Evolutionary conservation across 2,888 invertebrate genomes (phyloP), one percentile per base, ranked within the genome.

Genomic region (Leucania comma): DNA sequence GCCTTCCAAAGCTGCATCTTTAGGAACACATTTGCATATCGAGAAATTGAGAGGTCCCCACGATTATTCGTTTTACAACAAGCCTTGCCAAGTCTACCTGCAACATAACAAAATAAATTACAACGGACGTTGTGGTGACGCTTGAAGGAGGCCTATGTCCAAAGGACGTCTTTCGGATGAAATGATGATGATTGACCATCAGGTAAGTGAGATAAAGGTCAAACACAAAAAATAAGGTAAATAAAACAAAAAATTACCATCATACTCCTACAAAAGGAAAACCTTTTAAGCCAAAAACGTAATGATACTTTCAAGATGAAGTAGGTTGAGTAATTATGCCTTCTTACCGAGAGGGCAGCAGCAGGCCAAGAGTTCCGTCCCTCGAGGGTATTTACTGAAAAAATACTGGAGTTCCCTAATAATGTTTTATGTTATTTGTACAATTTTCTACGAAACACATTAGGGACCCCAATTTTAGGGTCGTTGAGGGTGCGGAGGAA

Each of bases 351-450:
- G 24, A 67, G 51, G 32, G 62, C 14, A n/a, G 10, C 38, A 32
- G 35, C 57, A 65, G 38, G 29, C 2, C 22, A 35, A 54, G 63
- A 65, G 51, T n/a, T 46, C 42, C 12, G 17, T 75, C 83, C 68
- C 81, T 62, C 10, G 58, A 71, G 77, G 51, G 66, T 53, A 56
- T 61, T 82, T 68, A 64, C 57, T 10, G 35, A 32, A 73, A 71
- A 77, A 83, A 75, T 65, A 68, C 64, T 51, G 50, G 48, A 66
- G 56, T 48, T 63, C 50, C 51, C 61, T 80, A 69, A 80, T 80
- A 75, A 80, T 54, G 57, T 42, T 83, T 82, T 75, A 83, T 72
- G 66, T 78, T 68, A 74, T 83, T 75, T 69, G 56, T 65, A 64
- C 83, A 71, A 68, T 68, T 83, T 67, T 68, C 35, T 51, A 56